These are phyloP conservation scores for Microplitis deprimator DNA, from an alignment of 2,888 invertebrate genomes.

Conservation along the genomic window DNA sequence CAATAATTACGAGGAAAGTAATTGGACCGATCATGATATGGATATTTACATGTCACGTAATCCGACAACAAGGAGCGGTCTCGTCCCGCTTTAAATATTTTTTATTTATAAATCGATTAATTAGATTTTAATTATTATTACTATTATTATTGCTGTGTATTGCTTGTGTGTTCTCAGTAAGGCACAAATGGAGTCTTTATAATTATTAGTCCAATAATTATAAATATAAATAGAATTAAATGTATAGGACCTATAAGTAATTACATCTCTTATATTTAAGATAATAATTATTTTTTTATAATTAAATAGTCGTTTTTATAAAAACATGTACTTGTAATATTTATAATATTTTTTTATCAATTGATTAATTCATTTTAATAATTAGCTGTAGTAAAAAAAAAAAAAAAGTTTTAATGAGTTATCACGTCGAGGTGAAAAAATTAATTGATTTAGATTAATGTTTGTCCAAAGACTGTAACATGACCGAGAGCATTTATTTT, in stretches of 20 bases:
- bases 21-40: constrained; percentile 97
- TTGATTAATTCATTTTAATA: neutral
- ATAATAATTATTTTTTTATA: neutral
- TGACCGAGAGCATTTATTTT: constrained; percentile 51
- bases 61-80: constrained; percentile 87
- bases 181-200: constrained; percentile 14
- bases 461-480: constrained; percentile 59
- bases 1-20: constrained; percentile 90
- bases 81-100: constrained; percentile 81
- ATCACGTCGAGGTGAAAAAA: neutral
- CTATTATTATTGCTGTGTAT: constrained; percentile 17
- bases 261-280: neutral
- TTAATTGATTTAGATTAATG: neutral
- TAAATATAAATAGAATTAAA: constrained; percentile 14
- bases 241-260: constrained; percentile 13
- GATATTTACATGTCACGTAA: constrained; percentile 95
- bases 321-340: neutral
- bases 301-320: neutral
- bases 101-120: constrained; percentile 16
- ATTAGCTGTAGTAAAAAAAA: neutral
- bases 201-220: neutral
- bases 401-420: neutral
- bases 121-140: constrained; percentile 22
- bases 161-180: constrained; percentile 49
- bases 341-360: neutral